A percentile compares a stretch with the other conserved stretches of the same genome.
Evolutionary conservation across 2,113 vertebrate genomes (phyloP).

Genomic region (Catharus bicknelli): DNA sequence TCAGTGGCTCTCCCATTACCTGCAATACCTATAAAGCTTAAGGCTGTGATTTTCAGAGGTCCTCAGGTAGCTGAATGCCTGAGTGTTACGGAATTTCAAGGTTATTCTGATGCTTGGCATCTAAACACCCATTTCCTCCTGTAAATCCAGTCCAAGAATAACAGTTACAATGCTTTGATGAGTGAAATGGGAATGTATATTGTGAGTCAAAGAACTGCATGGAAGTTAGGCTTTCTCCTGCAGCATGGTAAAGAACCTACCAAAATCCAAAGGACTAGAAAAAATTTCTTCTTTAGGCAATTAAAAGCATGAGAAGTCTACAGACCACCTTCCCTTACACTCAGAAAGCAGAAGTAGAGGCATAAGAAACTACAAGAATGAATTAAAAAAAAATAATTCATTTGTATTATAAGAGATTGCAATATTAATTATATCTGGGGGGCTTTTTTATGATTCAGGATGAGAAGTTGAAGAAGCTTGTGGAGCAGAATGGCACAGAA

Average conservation of each 20-base stretch:
- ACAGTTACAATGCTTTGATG: background rate
- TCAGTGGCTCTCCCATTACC: background rate
- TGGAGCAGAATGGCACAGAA: conserved; percentile 94
- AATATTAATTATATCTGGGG: background rate
- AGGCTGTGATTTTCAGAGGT: conserved; percentile 6
- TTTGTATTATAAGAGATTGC: background rate
- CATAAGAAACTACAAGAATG: background rate
- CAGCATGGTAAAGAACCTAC: background rate
- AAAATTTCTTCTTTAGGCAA: background rate
- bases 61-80: background rate
- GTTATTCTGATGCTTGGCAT: background rate
- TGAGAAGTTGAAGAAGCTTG: conserved; percentile 96
- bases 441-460: conserved; percentile 77
- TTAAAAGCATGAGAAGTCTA: background rate
- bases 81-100: background rate
- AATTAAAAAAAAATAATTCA: background rate
- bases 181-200: background rate
- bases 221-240: background rate
- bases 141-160: background rate
- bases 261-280: background rate
- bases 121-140: background rate
- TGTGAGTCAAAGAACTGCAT: background rate
- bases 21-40: background rate
- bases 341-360: background rate
- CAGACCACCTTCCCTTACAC: background rate